Evolutionary conservation across 2,888 invertebrate genomes (phyloP).

Genomic region (Acheta domesticus): DNA sequence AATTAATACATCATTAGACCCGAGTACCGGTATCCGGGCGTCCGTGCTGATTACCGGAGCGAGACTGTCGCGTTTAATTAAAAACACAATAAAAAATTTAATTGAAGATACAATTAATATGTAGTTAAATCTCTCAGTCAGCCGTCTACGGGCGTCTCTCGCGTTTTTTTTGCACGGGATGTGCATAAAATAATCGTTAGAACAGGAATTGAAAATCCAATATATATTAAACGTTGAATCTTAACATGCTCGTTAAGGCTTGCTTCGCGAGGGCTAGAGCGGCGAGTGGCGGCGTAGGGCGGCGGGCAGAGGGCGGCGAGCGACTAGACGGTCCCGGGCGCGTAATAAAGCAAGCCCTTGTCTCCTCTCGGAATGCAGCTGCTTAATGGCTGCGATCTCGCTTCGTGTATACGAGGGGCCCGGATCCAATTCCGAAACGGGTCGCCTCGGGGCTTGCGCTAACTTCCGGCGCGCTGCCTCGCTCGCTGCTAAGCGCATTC

Average conservation of each 20-base stretch:
- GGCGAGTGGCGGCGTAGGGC: neutral
- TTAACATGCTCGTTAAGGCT: conserved; percentile 7
- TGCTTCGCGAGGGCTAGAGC: neutral
- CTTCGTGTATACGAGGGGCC: neutral
- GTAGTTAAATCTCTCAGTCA: neutral
- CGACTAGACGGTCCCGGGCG: neutral
- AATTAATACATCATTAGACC: conserved; percentile 6
- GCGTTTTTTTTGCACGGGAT: neutral
- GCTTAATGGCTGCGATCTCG: conserved; percentile 4
- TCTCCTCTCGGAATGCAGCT: neutral
- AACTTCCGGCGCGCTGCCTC: conserved; percentile 7
- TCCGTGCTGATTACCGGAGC: conserved; percentile 18
- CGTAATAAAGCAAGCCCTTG: conserved; percentile 18
- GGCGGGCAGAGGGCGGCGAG: neutral
- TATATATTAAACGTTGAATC: neutral
- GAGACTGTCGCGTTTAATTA: neutral
- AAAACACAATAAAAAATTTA: neutral
- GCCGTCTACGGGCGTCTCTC: neutral
- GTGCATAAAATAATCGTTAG: conserved; percentile 18
- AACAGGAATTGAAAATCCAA: neutral
- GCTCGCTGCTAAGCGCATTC: neutral
- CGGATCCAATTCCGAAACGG: conserved; percentile 9
- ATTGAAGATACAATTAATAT: conserved; percentile 10
- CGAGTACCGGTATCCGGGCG: conserved; percentile 4
- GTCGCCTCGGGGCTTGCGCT: neutral